Conservation (phyloP, 1,140 invertebrate species). For the Colletes gigas region DNA sequence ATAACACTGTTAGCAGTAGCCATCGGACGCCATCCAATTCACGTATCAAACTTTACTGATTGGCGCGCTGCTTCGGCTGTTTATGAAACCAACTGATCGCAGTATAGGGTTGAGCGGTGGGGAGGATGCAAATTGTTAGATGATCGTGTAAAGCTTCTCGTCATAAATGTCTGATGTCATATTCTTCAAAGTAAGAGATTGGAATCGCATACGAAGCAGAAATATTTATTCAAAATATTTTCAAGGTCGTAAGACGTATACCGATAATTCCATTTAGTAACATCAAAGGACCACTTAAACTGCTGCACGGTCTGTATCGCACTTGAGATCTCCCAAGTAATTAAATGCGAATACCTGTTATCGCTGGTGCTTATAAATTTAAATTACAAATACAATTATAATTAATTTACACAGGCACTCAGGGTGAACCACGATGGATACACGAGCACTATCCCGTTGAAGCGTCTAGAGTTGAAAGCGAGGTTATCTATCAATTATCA, state of each 20-base stretch:
- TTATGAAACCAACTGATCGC: background rate
- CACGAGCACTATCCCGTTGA: no score
- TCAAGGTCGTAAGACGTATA: background rate
- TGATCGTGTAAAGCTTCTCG: background rate
- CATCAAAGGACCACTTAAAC: background rate
- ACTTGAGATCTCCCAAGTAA: no score
- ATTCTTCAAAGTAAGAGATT: no score
- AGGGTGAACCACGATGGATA: no score
- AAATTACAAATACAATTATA: no score
- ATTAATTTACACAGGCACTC: no score
- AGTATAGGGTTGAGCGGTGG: background rate
- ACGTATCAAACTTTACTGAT: conserved; percentile 41
- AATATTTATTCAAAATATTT: background rate
- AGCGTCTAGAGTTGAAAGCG: background rate
- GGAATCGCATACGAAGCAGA: background rate
- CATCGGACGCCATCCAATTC: conserved; percentile 44
- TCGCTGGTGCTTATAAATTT: no score
- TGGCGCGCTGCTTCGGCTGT: conserved; percentile 16
- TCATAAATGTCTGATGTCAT: conserved; percentile 4
- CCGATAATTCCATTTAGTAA: background rate
- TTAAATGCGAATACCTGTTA: background rate
- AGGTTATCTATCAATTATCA: background rate
- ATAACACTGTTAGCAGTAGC: conserved; percentile 17
- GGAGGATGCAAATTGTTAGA: background rate
- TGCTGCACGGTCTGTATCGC: no score